Evolutionary conservation across 2,113 vertebrate genomes (phyloP), one percentile per base, ranked within the genome.

Genomic region (Channa argus): DNA sequence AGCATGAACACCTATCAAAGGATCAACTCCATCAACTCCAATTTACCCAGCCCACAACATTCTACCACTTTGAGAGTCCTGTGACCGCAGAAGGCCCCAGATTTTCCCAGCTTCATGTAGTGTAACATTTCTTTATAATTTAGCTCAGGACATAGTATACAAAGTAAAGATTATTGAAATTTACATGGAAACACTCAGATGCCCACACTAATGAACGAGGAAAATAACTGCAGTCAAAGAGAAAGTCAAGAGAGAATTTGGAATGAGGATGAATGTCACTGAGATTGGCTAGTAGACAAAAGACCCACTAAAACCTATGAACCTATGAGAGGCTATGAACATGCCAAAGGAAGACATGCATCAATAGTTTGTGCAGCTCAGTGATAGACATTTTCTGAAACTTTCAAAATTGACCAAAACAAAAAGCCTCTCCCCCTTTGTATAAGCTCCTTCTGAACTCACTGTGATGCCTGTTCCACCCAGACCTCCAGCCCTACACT

Each of bases 61-160:
- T 24, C 24, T 24, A 24, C 24, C 10, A 24, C 38, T 46, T 4
- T 51, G 38, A 51, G 58, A 54, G 14, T 46, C 10, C 36, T 53
- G 43, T 41, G 55, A 50, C 54, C 78, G 50, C 45, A 34, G 3
- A 74, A 62, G 59, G 69, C 73, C 79, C 76, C 77, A 88, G 46
- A 61, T 53, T 39, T 34, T 38, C 52, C 51, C 39, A 74, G 65
- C 38, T 70, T 56, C 47, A 44, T 62, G 56, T 80, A 63, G 63
- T 80, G 54, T 61, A 58, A 68, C 45, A 77, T 69, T 62, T 72
- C 56, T 77, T 33, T 47, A 34, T 68, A 39, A 47, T 61, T 70
- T 84, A 71, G 88, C 86, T 93, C 86, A 90, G 89, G 86, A 85
- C 60, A 80, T 52, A 71, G 43, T 82, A 33, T 56, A 72, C 52